Base-by-base conservation (phyloP, 1,140 invertebrate genomes). In the Ceratina calcarata region DNA sequence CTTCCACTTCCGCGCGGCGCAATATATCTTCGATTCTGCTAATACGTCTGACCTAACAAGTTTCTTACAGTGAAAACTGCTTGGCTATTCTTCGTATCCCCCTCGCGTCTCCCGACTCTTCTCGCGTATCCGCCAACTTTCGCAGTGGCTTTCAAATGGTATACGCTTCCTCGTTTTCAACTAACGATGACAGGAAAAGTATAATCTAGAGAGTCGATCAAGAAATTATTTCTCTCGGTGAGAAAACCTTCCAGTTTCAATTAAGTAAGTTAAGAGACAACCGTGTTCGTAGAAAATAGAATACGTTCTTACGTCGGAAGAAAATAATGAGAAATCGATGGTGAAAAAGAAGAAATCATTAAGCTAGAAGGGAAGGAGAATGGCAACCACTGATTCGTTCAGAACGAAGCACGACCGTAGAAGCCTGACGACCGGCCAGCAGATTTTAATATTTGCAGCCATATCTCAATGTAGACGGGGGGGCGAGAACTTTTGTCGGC, bases 391-490 rank as follows among this genome's bases (percentile, higher is more conserved):
- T 85, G 75, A 71, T 58, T 53, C 45, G 18, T 13, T 7, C 37
- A 20, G 49, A n/a, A 49, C 57, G 32, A 22, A 32, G 64, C 24
- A 57, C 37, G 32, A 16, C 24, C 61, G 3, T 57, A 8, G 60
- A 57, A 66, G 37, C 20, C 80, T 73, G 84, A 81, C 81, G 72
- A 81, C 57, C 84, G 81, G 81, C 78, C 76, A 83, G 79, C 75
- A 78, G 88, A 90, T 90, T 91, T 90, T 91, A 90, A 91, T 91
- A 90, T 90, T 90, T 88, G 79, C 86, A 83, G 68, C 86, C 88
- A 90, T 90, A 89, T 90, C 83, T 90, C 89, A 90, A 53, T 77
- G 37, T 6, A 10, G 37, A 45, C 37, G 37, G 37, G 10, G 68
- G 72, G 58, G 78, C 81, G 13, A 62, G 78, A 89, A 88, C 78